Conservation (phyloP, 2,888 invertebrate species). For the Heterodera filipjevi region DNA sequence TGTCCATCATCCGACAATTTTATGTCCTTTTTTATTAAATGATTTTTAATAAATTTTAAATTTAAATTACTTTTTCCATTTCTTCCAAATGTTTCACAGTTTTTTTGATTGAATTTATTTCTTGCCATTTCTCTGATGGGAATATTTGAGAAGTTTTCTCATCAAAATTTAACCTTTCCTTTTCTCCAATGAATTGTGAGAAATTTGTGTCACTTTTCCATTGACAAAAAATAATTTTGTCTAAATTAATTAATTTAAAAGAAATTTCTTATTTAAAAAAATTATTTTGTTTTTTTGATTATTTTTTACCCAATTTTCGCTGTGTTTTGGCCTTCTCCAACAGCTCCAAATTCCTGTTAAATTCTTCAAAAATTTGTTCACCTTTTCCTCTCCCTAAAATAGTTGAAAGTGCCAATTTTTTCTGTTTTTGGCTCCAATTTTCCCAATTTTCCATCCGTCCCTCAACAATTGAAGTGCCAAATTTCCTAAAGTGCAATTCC, state of each 20-base stretch:
- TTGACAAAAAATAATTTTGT: neutral
- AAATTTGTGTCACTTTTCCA: neutral
- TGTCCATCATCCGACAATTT: neutral
- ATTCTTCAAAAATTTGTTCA: neutral
- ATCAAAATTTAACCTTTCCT: neutral
- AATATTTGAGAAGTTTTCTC: neutral
- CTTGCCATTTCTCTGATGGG: conserved; percentile 2
- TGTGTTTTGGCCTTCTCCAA: neutral
- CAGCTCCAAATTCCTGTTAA: neutral
- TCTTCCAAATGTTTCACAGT: neutral
- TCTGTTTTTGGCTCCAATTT: neutral
- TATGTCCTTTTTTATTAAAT: neutral
- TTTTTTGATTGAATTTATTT: neutral
- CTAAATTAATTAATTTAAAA: neutral
- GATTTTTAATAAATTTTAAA: neutral
- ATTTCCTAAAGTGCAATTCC: neutral
- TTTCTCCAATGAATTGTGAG: neutral
- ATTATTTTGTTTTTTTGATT: neutral
- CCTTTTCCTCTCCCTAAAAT: neutral
- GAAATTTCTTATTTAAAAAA: too few relatives aligned
- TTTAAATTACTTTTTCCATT: neutral
- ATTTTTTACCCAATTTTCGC: neutral
- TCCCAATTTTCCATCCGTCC: neutral
- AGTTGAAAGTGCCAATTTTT: neutral
- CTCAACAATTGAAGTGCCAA: neutral